phyloP scores from a whole-genome alignment of 1,140 invertebrate species.

The Aplysia californica region DNA sequence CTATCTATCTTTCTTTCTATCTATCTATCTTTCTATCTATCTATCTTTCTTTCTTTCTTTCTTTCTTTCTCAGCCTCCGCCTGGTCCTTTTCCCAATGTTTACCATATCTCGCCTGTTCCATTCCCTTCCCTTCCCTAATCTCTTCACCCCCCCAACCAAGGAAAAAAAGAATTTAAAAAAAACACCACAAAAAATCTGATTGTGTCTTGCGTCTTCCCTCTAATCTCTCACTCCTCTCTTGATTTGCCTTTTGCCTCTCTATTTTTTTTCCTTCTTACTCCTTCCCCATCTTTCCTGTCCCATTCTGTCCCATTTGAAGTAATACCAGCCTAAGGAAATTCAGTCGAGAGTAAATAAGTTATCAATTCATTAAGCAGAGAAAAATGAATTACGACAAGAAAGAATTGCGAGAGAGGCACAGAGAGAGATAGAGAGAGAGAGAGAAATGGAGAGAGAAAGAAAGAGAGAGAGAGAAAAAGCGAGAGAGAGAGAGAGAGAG shows the following conservation, averaged over 20 bases:
- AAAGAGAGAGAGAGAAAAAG: not conserved
- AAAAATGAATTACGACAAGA: no score
- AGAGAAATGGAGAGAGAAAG: not conserved
- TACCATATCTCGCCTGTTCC: not conserved
- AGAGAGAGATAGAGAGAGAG: not conserved
- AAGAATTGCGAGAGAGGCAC: not conserved
- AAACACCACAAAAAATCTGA: no score
- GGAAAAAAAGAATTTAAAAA: no score
- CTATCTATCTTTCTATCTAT: not conserved
- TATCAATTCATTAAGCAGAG: no score
- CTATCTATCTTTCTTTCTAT: not conserved
- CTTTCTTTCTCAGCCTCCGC: not conserved
- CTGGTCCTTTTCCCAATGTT: not conserved
- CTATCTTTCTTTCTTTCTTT: not conserved
- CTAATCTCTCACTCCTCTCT: no score
- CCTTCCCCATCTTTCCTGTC: not conserved
- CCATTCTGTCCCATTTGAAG: no score
- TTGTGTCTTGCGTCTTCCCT: no score
- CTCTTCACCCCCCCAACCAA: no score
- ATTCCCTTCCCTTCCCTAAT: no score
- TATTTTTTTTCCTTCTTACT: not conserved
- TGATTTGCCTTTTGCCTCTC: not conserved
- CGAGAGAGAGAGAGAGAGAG: constrained; percentile 2
- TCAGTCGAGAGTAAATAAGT: no score
- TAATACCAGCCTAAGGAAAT: no score